A percentile compares a stretch with the other conserved stretches of the same genome.
Evolutionary conservation across 1,140 invertebrate species (phyloP).

Genomic region (Alviniconcha marisindica): DNA sequence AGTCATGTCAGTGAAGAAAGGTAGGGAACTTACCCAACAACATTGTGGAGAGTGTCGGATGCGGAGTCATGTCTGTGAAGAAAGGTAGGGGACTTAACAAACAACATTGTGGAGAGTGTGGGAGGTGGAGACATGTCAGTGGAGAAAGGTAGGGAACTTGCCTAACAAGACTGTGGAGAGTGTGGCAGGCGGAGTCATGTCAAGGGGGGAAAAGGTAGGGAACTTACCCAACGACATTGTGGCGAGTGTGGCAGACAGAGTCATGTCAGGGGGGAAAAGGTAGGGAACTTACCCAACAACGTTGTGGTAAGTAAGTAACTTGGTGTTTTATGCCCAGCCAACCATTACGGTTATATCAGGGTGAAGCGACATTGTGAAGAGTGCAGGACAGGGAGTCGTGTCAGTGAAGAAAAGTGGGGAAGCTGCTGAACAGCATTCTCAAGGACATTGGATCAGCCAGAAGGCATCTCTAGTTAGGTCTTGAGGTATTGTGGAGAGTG

Average conservation of each 20-base stretch:
- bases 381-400: conserved; percentile 94
- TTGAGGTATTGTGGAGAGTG: conserved; percentile 85
- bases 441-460: no score
- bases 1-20: conserved; percentile 90
- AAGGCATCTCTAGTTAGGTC: no score
- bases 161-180: conserved; percentile 93
- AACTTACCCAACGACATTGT: no score
- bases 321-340: no score
- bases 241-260: no score
- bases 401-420: conserved; percentile 85
- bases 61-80: conserved; percentile 92
- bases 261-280: conserved; percentile 87
- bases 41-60: conserved; percentile 96
- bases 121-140: conserved; percentile 96
- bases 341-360: no score
- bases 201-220: conserved; percentile 89
- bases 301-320: no score
- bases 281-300: no score
- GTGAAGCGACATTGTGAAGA: conserved; percentile 94
- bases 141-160: no score
- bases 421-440: no score
- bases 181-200: no score
- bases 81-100: conserved; percentile 79
- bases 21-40: no score
- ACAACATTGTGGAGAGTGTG: conserved; percentile 82